Conservation (phyloP, 2,113 vertebrate genomes). For the Heptranchias perlo region DNA sequence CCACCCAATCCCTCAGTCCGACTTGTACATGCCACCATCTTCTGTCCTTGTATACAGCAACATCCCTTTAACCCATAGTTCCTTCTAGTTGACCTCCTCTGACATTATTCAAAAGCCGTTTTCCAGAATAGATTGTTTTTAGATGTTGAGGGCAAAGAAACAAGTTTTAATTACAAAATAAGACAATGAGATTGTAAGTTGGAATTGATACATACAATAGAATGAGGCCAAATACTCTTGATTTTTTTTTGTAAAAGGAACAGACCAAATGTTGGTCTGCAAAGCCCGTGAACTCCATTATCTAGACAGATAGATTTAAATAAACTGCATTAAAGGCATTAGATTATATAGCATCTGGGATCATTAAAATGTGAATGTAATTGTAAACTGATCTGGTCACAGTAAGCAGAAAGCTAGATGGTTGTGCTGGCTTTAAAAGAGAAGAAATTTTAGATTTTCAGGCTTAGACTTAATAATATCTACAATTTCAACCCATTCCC, state of each 20-base stretch:
- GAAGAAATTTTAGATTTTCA: not conserved
- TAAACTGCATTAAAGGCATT: conserved; percentile 63
- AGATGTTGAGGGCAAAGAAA: not conserved
- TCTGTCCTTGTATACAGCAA: not conserved
- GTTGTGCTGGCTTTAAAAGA: not conserved
- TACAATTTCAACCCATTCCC: not conserved
- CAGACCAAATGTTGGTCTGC: conserved; percentile 58
- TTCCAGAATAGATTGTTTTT: not conserved
- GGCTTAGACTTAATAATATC: not conserved
- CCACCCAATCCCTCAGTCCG: not conserved
- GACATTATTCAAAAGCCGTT: not conserved
- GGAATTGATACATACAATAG: not conserved
- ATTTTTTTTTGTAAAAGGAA: not conserved
- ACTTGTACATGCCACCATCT: not conserved
- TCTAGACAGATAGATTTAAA: conserved; percentile 69
- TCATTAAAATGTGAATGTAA: conserved; percentile 69
- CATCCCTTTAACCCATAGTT: not conserved
- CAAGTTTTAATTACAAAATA: not conserved
- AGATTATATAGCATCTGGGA: conserved; percentile 60
- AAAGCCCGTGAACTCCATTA: conserved; percentile 61
- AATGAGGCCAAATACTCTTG: not conserved
- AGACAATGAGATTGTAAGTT: not conserved
- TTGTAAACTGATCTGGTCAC: not conserved
- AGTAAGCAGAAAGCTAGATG: not conserved
- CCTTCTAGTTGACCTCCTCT: not conserved